Conservation (phyloP, 1,140 invertebrate species). For the Aphelinus certus region DNA sequence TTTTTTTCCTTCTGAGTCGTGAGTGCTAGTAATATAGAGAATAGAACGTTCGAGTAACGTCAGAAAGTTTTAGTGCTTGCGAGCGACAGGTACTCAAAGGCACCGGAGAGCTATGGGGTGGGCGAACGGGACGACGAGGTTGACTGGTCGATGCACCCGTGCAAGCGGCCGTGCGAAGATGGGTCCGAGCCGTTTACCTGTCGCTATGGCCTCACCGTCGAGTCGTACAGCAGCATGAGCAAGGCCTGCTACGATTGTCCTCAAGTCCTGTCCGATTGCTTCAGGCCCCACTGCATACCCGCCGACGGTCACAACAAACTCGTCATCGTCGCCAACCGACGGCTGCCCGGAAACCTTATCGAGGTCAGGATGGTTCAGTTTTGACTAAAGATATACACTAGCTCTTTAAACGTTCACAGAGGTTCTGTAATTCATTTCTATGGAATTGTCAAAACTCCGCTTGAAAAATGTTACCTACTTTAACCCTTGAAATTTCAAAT, state of each 20-base stretch:
- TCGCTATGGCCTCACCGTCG: conserved; percentile 40
- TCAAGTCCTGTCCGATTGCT: conserved; percentile 60
- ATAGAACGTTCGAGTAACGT: no score
- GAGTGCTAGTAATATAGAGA: no score
- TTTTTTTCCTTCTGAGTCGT: no score
- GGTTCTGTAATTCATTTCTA: no score
- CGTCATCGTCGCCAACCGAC: conserved; percentile 62
- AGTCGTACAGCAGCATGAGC: conserved; percentile 46
- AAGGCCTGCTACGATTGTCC: conserved; percentile 65
- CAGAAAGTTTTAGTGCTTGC: no score
- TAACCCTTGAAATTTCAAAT: no score
- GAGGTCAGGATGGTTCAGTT: conserved; percentile 47
- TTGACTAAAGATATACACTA: no score
- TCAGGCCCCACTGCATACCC: conserved; percentile 61
- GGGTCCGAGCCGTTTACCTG: conserved; percentile 25
- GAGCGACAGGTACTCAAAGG: no score
- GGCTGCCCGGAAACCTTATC: conserved; percentile 66
- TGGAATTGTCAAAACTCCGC: no score
- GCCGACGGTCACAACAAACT: conserved; percentile 62
- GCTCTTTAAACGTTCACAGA: no score
- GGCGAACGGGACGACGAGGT: neutral
- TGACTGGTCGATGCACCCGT: conserved; percentile 53
- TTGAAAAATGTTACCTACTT: no score
- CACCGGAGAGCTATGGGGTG: neutral
- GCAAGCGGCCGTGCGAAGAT: conserved; percentile 61